Base-by-base conservation (phyloP, 2,888 invertebrate species). In the Alcis repandata region DNA sequence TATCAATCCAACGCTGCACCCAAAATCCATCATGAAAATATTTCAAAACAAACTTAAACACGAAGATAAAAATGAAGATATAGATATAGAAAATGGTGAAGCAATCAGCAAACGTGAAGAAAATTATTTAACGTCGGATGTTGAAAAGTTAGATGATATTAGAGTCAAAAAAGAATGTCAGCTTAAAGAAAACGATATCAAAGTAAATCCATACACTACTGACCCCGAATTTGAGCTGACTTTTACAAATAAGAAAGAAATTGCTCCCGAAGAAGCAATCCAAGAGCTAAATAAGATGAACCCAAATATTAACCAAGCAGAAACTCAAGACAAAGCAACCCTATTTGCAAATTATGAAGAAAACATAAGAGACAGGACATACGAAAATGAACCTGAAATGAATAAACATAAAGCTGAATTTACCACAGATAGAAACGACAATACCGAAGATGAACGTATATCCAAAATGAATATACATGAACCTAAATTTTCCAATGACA, bases 311-410 rank as follows among this genome's bases (percentile, higher is more conserved):
- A 1, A 46, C n/a, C 7, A 27, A 32, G 3, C 6, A n/a, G 13
- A 8, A 32, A 32, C n/a, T 17, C 32, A 48, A 17, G 32, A 48
- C 0, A 17, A n/a, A 10, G 9, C 27, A 10, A 32, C 11, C 11
- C 11, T 49, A 3, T 10, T 32, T 32, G 48, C 15, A 4, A 11
- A 48, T 49, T n/a, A 1, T 46, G n/a, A n/a, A 32, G 13, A 17
- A 17, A 13, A 49, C 0, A 78, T 79, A 11, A 11, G 19, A 2
- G 43, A 56, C 17, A 45, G 17, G 13, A 13, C 32, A 2, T 33
- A 33, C n/a, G 43, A 33, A 19, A 19, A 56, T n/a, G 9, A 7
- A 13, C 7, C 32, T 13, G 10, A 43, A 32, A 22, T 11, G 10
- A 48, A n/a, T 32, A 15, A 32, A 2, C 0, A 11, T 10, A 17